Evolutionary conservation across 2,888 invertebrate genomes (phyloP).

Genomic region (Lacanobia oleracea): DNA sequence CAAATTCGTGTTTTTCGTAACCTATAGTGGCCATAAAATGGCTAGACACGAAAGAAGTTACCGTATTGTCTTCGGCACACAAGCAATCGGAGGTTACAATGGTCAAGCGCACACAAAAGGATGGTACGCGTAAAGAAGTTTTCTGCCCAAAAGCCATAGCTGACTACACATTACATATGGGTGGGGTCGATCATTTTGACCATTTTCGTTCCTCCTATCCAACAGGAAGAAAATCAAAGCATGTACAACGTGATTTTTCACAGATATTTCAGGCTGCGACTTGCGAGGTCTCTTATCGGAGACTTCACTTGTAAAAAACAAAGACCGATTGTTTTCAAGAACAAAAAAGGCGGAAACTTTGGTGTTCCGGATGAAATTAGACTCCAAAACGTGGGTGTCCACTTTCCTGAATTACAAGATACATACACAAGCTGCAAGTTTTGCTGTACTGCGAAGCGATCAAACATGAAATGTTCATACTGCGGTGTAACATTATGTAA

Average conservation of each 20-base stretch:
- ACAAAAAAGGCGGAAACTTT: conserved; percentile 2
- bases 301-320: conserved; percentile 1
- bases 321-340: conserved; percentile 1
- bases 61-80: neutral
- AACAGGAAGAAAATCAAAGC: conserved; percentile 4
- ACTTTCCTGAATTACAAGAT: conserved; percentile 3
- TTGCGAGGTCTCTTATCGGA: conserved; percentile 3
- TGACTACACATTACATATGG: neutral
- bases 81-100: neutral
- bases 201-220: conserved; percentile 1
- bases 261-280: conserved; percentile 7
- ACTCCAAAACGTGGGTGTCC: neutral
- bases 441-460: neutral
- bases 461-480: neutral
- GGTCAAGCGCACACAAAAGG: conserved; percentile 1
- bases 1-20: neutral
- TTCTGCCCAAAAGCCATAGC: neutral
- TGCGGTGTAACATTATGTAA: neutral
- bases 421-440: conserved; percentile 12
- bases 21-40: neutral
- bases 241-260: conserved; percentile 11
- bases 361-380: conserved; percentile 2
- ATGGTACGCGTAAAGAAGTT: conserved; percentile 5
- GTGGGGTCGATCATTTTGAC: conserved; percentile 1
- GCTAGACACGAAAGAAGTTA: conserved; percentile 10